Conservation (phyloP, 2,888 invertebrate species). For the Chrysolina americana region DNA sequence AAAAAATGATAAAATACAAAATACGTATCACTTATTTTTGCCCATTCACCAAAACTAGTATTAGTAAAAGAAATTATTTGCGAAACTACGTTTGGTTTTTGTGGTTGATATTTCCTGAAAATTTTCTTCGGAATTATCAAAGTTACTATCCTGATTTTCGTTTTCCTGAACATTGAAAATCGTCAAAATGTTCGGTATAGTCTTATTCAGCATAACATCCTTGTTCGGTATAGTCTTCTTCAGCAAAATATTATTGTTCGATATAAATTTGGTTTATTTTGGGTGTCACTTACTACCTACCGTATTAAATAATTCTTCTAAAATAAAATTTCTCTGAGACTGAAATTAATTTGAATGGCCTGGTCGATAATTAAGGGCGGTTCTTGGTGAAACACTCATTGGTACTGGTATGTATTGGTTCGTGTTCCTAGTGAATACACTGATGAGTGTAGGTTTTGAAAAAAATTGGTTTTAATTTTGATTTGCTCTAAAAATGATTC, state of each 20-base stretch:
- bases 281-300: no score
- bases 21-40: no score
- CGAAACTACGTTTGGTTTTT: not conserved
- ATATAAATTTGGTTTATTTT: not conserved
- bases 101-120: not conserved
- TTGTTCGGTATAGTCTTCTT: not conserved
- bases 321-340: not conserved
- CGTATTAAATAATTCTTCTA: not conserved
- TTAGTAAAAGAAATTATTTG: conserved; percentile 11
- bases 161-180: not conserved
- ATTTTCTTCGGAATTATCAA: no score
- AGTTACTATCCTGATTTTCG: not conserved
- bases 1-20: no score
- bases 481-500: not conserved
- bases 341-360: no score
- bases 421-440: no score
- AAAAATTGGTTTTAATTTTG: no score
- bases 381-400: not conserved
- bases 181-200: not conserved
- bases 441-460: no score
- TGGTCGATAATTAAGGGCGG: not conserved
- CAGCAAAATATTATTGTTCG: no score
- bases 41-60: conserved; percentile 36
- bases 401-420: not conserved
- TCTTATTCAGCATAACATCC: no score